Conservation (phyloP, 1,140 invertebrate genomes). For the Drosophila biarmipes region DNA sequence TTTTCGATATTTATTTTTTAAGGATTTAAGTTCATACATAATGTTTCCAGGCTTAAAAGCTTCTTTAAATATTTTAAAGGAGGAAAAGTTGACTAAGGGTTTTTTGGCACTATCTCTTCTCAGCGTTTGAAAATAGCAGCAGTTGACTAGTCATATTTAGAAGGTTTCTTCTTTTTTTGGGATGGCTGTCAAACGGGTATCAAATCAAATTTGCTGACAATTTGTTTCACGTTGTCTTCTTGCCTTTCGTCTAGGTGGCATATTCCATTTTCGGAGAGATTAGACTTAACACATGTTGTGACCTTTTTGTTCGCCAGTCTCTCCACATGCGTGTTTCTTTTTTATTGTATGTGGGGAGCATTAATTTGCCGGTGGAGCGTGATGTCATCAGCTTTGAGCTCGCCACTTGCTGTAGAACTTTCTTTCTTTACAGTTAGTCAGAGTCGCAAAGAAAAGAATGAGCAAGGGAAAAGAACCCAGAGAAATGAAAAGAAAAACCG, state of each 20-base stretch:
- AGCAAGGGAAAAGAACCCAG: slow-evolving; percentile 12
- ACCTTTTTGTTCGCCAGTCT: slow-evolving; percentile 33
- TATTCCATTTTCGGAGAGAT: slow-evolving; percentile 55
- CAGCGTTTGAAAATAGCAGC: slow-evolving; percentile 1
- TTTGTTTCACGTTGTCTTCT: slow-evolving; percentile 30
- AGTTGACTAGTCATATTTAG: slow-evolving; percentile 10
- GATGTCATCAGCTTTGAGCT: slow-evolving; percentile 70
- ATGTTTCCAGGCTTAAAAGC: too few species aligned
- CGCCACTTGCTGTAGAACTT: slow-evolving; percentile 64
- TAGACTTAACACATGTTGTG: slow-evolving; percentile 55
- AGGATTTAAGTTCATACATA: too few species aligned
- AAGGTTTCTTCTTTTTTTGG: slow-evolving; percentile 10
- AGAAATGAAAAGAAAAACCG: slow-evolving; percentile 9
- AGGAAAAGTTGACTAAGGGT: too few species aligned
- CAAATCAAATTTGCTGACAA: slow-evolving; percentile 49
- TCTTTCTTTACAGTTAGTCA: slow-evolving; percentile 69
- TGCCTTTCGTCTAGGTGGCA: slow-evolving; percentile 24
- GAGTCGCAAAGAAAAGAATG: slow-evolving; percentile 4
- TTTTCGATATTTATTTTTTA: too few species aligned
- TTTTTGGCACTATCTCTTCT: slow-evolving; percentile 1
- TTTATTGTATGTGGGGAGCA: slow-evolving; percentile 44
- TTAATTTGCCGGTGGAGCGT: slow-evolving; percentile 69
- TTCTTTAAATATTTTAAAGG: too few species aligned
- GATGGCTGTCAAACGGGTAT: slow-evolving; percentile 33
- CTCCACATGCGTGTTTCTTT: slow-evolving; percentile 19